Evolutionary conservation across 2,113 vertebrate species (phyloP).

Genomic region (Callorhinus ursinus): DNA sequence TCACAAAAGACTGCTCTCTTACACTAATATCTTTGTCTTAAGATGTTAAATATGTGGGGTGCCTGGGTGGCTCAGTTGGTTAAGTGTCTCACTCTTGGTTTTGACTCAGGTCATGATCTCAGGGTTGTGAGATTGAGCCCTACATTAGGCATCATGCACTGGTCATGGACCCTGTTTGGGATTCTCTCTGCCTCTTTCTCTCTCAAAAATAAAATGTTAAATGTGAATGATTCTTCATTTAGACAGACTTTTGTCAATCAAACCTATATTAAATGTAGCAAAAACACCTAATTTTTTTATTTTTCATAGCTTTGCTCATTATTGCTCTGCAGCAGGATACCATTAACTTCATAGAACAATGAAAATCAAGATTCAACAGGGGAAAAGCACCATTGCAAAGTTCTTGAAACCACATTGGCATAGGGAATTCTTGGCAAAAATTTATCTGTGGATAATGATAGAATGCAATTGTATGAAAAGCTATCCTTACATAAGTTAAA

Average conservation of each 20-base stretch:
- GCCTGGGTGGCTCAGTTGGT: neutral
- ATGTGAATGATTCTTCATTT: conserved; percentile 78
- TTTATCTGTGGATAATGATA: conserved; percentile 63
- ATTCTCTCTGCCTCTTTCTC: neutral
- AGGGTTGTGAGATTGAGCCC: neutral
- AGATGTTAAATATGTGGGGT: conserved; percentile 37
- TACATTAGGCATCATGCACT: neutral
- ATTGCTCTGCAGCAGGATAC: conserved; percentile 77
- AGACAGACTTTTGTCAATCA: conserved; percentile 49
- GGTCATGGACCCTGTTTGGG: neutral
- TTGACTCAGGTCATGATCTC: neutral
- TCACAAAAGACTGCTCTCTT: neutral
- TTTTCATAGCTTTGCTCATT: conserved; percentile 78
- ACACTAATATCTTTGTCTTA: conserved; percentile 44
- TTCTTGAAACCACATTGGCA: conserved; percentile 69
- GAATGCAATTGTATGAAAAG: conserved; percentile 67
- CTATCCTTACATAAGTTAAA: conserved; percentile 76
- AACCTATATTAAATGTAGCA: conserved; percentile 76
- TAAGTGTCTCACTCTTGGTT: neutral
- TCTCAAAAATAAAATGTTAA: conserved; percentile 50
- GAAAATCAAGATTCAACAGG: conserved; percentile 81
- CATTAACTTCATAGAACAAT: conserved; percentile 80
- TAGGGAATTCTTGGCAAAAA: conserved; percentile 71
- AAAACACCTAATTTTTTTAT: conserved; percentile 66
- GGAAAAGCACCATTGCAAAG: conserved; percentile 73